A percentile compares a stretch with the other conserved stretches of the same genome.
Conservation (phyloP, 2,888 invertebrate species). For the Drosophila subsilvestris region DNA sequence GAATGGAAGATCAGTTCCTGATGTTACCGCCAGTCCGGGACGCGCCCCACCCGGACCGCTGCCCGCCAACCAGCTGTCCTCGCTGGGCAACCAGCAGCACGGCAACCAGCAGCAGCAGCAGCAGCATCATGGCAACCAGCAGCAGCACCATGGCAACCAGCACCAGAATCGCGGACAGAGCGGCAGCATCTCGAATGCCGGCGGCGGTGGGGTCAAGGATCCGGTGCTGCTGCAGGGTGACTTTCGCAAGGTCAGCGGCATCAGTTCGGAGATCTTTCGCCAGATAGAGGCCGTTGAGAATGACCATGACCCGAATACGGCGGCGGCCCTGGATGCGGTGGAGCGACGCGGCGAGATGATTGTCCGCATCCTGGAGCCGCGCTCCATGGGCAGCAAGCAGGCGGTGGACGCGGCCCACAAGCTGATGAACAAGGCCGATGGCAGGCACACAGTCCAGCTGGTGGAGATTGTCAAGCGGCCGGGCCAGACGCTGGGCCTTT, state of each 20-base stretch:
- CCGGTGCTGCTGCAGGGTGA: constrained; percentile 95
- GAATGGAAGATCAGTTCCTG: constrained; percentile 95
- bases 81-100: constrained; percentile 83
- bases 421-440: constrained; percentile 87
- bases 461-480: constrained; percentile 99
- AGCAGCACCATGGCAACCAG: constrained; percentile 81
- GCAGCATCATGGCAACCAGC: constrained; percentile 84
- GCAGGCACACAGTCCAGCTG: constrained; percentile 91
- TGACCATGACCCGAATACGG: constrained; percentile 96
- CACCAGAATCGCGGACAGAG: constrained; percentile 71
- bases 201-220: constrained; percentile 83
- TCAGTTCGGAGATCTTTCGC: constrained; percentile 97
- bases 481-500: constrained; percentile 98
- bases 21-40: constrained; percentile 94
- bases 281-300: constrained; percentile 98
- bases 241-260: constrained; percentile 98
- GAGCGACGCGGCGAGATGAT: constrained; percentile 98
- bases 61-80: constrained; percentile 86
- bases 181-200: constrained; percentile 72
- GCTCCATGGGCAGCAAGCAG: constrained; percentile 94
- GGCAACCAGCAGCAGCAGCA: constrained; percentile 60
- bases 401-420: constrained; percentile 94
- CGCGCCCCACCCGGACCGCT: constrained; percentile 90
- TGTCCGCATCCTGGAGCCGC: constrained; percentile 94
- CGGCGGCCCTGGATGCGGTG: constrained; percentile 95